phyloP scores from a whole-genome alignment of 2,888 invertebrate species.

The Lordiphosa andalusiaca region DNA sequence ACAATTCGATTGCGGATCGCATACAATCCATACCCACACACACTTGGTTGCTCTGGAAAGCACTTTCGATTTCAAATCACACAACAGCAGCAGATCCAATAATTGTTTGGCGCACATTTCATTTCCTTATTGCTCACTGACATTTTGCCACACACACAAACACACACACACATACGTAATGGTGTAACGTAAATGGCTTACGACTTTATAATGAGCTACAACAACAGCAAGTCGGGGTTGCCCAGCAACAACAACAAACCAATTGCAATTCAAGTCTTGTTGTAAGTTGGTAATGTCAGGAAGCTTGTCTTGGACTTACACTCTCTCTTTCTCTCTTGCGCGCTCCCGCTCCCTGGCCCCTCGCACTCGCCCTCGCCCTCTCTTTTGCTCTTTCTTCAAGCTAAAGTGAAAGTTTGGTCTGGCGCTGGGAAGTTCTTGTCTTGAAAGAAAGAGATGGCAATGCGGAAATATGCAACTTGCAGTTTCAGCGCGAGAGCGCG shows the following conservation, averaged over 20 bases:
- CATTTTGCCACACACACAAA: conserved; percentile 55
- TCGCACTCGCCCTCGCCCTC: not conserved
- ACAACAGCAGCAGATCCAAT: conserved; percentile 41
- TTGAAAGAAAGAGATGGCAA: conserved; percentile 24
- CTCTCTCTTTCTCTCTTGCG: conserved; percentile 11
- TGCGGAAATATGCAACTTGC: conserved; percentile 11
- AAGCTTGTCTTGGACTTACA: conserved; percentile 43
- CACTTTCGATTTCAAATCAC: conserved; percentile 68
- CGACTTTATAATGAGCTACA: conserved; percentile 64
- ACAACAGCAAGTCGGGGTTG: conserved; percentile 12
- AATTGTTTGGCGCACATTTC: conserved; percentile 72
- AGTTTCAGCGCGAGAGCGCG: conserved; percentile 13
- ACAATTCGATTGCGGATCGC: conserved; percentile 1
- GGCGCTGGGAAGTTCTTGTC: conserved; percentile 47
- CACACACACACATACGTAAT: conserved; percentile 29
- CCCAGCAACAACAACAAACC: conserved; percentile 19
- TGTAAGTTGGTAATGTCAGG: conserved; percentile 67
- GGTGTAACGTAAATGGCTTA: conserved; percentile 49
- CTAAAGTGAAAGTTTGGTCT: conserved; percentile 67
- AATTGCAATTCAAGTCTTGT: conserved; percentile 31
- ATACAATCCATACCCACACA: conserved; percentile 1
- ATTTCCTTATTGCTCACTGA: conserved; percentile 73
- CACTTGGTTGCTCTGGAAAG: conserved; percentile 33
- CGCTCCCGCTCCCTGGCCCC: conserved; percentile 2
- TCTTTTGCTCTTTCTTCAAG: conserved; percentile 25